These are phyloP conservation scores for Lithophane ornitopus DNA, from an alignment of 2,888 invertebrate species.

Conservation along the genomic window DNA sequence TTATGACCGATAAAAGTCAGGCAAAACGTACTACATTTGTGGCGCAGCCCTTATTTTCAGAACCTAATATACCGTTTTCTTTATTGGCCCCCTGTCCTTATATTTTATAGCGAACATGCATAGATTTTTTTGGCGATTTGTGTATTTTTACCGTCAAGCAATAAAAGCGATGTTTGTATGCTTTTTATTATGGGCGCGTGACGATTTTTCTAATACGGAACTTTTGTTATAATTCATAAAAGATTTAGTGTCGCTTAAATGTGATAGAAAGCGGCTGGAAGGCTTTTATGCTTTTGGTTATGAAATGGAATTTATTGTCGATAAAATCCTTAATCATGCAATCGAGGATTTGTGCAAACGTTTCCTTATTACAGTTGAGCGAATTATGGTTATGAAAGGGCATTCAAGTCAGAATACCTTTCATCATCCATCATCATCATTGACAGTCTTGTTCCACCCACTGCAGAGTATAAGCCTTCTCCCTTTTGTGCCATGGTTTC, in stretches of 20 bases:
- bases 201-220: slow-evolving; percentile 83
- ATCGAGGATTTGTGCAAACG: slow-evolving; percentile 50
- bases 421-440: no score
- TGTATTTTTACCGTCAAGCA: slow-evolving; percentile 81
- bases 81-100: slow-evolving; percentile 84
- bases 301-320: slow-evolving; percentile 60
- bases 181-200: slow-evolving; percentile 84
- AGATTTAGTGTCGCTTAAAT: slow-evolving; percentile 69
- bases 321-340: slow-evolving; percentile 62
- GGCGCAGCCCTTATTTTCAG: slow-evolving; percentile 88
- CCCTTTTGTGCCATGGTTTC: no score
- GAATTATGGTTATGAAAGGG: slow-evolving; percentile 2
- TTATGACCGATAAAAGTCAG: slow-evolving; percentile 90
- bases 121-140: slow-evolving; percentile 86
- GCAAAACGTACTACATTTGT: slow-evolving; percentile 88
- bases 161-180: slow-evolving; percentile 85
- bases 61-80: slow-evolving; percentile 87
- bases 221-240: slow-evolving; percentile 86
- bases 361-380: slow-evolving; percentile 46
- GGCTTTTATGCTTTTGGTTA: slow-evolving; percentile 64
- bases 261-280: slow-evolving; percentile 59
- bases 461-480: no score
- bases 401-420: not conserved
- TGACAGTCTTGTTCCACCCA: no score
- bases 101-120: slow-evolving; percentile 85